Base-by-base conservation (phyloP, 2,888 invertebrate genomes). In the Nezara viridula region DNA sequence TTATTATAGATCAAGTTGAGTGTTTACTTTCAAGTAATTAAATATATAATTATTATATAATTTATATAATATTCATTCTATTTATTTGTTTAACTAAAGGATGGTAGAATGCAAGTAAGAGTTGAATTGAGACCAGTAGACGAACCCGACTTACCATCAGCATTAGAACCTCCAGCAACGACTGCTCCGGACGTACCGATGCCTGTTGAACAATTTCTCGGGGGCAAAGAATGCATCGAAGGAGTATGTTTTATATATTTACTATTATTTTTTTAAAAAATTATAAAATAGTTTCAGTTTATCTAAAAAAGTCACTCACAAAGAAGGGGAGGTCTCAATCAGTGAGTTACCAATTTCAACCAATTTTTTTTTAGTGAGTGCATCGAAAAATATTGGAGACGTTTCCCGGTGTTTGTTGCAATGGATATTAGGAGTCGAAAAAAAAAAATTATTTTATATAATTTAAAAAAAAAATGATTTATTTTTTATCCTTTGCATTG, bases 161-260 rank as follows among this genome's bases (percentile, higher is more conserved):
- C 86, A 19, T 50, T 40, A n/a, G 77, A 60, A 88, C 37, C 60
- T 24, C 86, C 90, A 32, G 89, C 89, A 40, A 60, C 88, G 85
- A 89, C 7, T 96, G 88, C 88, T 4, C 88, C 88, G 7, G 88
- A 88, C 19, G 97, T 92, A 94, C 95, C 77, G 95, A 96, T 89
- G 81, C 96, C 97, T 0, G 95, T 98, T 0, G 94, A 95, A 90
- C 96, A 95, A 81, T 98, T 98, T 92, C 93, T 98, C 1, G 95
- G 95, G 91, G 98, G 97, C 47, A 96, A 96, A 91, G 96, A 97
- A 92, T 98, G 98, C 92, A 93, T 98, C 7, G 96, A 96, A 92
- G 98, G 98, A 92, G 97, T 97, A 93, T 50, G 81, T 44, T 40
- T 77, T 77, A n/a, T n/a, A n/a, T n/a, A n/a, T n/a, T n/a, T n/a